Percentiles rank a stretch among this genome's conserved stretches.
Conservation (phyloP, 2,797 vertebrate species). For the Oophaga sylvatica region DNA sequence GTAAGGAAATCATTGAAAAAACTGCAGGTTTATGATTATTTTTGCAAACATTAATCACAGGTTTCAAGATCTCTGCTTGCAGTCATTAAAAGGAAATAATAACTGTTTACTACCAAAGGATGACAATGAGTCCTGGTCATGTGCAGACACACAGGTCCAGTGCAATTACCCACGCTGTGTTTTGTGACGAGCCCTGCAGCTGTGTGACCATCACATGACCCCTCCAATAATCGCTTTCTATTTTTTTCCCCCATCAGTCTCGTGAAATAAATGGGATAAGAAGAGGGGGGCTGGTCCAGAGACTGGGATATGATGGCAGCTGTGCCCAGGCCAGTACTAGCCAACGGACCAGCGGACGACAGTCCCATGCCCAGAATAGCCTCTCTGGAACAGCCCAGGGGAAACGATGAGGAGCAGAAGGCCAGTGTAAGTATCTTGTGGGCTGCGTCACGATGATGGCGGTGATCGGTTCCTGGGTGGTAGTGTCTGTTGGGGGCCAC, state of each 20-base stretch:
- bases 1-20: background rate
- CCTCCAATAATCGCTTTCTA: conserved; percentile 5
- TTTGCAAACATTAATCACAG: background rate
- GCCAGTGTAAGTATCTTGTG: conserved; percentile 58
- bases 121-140: background rate
- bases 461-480: background rate
- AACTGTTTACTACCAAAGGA: background rate
- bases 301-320: conserved; percentile 31
- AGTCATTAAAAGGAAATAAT: background rate
- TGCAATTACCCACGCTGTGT: no score
- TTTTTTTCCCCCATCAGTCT: conserved; percentile 61
- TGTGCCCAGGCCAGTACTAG: conserved; percentile 46
- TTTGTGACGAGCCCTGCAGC: background rate
- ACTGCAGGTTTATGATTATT: background rate
- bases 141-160: background rate
- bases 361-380: conserved; percentile 56
- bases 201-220: background rate
- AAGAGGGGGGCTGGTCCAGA: conserved; percentile 53
- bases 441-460: background rate
- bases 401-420: conserved; percentile 53
- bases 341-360: conserved; percentile 54
- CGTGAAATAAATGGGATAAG: conserved; percentile 53
- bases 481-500: background rate
- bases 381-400: conserved; percentile 52
- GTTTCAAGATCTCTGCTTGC: background rate